phyloP scores from a whole-genome alignment of 1,140 invertebrate species.

The Drosophila santomea region DNA sequence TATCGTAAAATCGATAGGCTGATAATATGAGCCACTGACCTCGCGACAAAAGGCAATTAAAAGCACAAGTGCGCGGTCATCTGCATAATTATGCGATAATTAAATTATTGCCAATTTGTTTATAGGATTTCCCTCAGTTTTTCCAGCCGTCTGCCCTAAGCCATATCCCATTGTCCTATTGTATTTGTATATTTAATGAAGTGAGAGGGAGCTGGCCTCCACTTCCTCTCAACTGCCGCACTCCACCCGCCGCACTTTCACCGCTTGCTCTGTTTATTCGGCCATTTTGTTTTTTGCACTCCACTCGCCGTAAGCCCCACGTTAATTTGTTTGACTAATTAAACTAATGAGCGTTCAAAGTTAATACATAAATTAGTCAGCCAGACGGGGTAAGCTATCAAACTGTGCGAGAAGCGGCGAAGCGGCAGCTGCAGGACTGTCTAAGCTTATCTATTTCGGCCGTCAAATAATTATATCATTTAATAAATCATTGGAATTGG shows the following conservation, averaged over 20 bases:
- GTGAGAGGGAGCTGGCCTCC: slow-evolving; percentile 49
- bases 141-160: slow-evolving; percentile 10
- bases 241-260: no score
- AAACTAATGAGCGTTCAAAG: slow-evolving; percentile 85
- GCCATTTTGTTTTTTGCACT: slow-evolving; percentile 81
- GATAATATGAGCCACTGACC: slow-evolving; percentile 58
- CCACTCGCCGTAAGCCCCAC: slow-evolving; percentile 71
- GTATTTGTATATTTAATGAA: slow-evolving; percentile 76
- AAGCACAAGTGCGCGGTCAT: slow-evolving; percentile 74
- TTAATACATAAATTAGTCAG: slow-evolving; percentile 84
- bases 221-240: not conserved
- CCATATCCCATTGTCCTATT: slow-evolving; percentile 39
- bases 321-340: slow-evolving; percentile 85
- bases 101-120: slow-evolving; percentile 80
- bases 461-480: slow-evolving; percentile 32
- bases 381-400: slow-evolving; percentile 11
- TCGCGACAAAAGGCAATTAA: slow-evolving; percentile 70
- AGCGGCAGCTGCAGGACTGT: not conserved
- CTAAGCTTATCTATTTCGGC: slow-evolving; percentile 39
- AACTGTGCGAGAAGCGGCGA: not conserved
- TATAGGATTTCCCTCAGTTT: slow-evolving; percentile 40
- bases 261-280: slow-evolving; percentile 63
- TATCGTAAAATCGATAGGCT: slow-evolving; percentile 58
- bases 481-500: slow-evolving; percentile 29
- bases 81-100: slow-evolving; percentile 82